Evolutionary conservation across 2,888 invertebrate species (phyloP).

Genomic region (Diplolepis rosae): DNA sequence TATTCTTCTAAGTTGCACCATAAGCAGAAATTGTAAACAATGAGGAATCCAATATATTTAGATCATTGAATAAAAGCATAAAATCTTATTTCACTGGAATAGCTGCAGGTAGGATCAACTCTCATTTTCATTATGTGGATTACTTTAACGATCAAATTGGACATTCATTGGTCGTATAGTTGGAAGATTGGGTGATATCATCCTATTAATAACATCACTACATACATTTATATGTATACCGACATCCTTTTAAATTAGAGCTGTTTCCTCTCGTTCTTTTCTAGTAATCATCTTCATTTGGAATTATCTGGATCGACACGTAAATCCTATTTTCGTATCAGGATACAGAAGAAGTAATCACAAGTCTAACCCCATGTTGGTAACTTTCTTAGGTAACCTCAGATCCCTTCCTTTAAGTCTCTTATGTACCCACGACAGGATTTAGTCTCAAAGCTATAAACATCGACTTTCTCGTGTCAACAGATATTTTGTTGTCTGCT

Average conservation of each 20-base stretch:
- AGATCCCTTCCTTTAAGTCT: not conserved
- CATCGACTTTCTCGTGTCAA: constrained; percentile 10
- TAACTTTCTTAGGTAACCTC: constrained; percentile 7
- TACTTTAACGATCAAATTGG: not conserved
- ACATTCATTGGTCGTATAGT: not conserved
- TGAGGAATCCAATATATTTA: too few relatives aligned
- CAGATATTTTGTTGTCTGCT: constrained; percentile 18
- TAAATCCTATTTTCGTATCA: constrained; percentile 10
- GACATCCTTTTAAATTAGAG: not conserved
- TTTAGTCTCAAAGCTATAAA: constrained; percentile 3
- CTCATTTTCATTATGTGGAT: not conserved
- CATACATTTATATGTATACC: too few relatives aligned
- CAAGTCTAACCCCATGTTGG: not conserved
- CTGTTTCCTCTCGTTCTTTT: not conserved
- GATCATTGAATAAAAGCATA: too few relatives aligned
- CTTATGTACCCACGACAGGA: not conserved
- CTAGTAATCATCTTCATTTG: not conserved
- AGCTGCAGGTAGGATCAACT: too few relatives aligned
- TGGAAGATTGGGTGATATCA: not conserved
- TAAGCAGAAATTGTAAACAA: too few relatives aligned
- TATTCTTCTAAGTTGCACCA: too few relatives aligned
- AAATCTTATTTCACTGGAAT: too few relatives aligned
- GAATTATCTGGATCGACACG: constrained; percentile 8
- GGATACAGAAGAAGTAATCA: not conserved
- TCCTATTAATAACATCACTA: not conserved